These are phyloP conservation scores for Coreius guichenoti DNA, from an alignment of 2,797 vertebrate genomes.

Conservation along the genomic window DNA sequence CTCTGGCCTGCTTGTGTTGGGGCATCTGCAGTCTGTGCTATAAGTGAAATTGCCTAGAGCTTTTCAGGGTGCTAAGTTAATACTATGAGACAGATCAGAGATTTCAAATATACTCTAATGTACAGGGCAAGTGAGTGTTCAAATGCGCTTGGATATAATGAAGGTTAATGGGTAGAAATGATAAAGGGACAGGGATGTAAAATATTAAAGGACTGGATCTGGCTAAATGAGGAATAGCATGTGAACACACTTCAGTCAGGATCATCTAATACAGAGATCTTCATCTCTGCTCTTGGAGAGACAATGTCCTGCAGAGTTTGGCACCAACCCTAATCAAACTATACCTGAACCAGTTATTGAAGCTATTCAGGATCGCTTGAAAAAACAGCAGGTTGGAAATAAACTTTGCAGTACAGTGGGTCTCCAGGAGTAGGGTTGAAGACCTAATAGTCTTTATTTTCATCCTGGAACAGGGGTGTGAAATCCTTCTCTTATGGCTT, in stretches of 20 bases:
- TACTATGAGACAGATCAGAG: slow-evolving; percentile 9
- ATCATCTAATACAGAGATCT: background rate
- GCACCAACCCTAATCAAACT: background rate
- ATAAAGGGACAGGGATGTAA: slow-evolving; percentile 1
- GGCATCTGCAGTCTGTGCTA: slow-evolving; percentile 21
- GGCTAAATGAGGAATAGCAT: slow-evolving; percentile 23
- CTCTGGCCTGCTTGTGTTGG: slow-evolving; percentile 35
- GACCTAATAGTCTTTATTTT: background rate
- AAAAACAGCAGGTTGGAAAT: background rate
- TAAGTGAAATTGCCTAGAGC: slow-evolving; percentile 34
- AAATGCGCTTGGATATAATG: background rate
- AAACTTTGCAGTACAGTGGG: background rate
- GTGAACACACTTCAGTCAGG: background rate
- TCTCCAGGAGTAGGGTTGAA: background rate
- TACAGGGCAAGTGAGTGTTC: background rate
- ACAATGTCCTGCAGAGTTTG: background rate
- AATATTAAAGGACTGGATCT: slow-evolving; percentile 4
- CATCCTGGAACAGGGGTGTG: background rate
- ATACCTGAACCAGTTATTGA: background rate
- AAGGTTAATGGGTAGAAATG: background rate
- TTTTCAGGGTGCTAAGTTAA: background rate
- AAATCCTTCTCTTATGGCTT: background rate
- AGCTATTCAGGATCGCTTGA: background rate
- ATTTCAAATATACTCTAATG: background rate
- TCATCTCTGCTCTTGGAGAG: background rate